Evolutionary conservation across 2,797 vertebrate species (phyloP), one percentile per base, ranked within the genome.

Genomic region (Acrossocheilus wenchowensis): DNA sequence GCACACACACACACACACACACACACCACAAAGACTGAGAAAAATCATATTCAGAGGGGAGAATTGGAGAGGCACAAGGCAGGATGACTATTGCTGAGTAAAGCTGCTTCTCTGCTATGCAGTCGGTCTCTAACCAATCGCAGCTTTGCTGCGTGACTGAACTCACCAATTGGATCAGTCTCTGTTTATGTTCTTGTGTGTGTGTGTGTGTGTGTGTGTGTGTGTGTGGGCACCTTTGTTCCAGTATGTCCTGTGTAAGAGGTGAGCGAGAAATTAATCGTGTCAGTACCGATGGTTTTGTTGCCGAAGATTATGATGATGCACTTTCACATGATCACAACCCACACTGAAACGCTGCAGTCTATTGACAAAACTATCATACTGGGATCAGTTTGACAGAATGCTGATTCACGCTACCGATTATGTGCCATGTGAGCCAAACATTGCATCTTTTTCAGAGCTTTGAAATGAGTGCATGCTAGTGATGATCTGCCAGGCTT

Each of bases 61-160:
- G 9, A 64, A 54, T 9, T 52, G 23, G 78, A 72, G 83, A 85
- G 80, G 75, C 78, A 89, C 62, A 83, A 26, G 50, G 26, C 34
- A 69, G 68, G 6, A 45, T 57, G 82, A 84, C 85, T 88, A 87
- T 86, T 88, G 89, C 89, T 88, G 89, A 91, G 88, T 89, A 88
- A 90, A 92, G 87, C 83, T 88, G 81, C 82, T 84, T 85, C 69
- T 84, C 81, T 84, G 78, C 82, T 91, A 87, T 90, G 89, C 90
- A 88, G 87, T 84, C 84, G 81, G 62, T 84, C 78, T 86, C 62
- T 78, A 87, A 90, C 88, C 89, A 90, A 90, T 92, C 87, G 73
- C 73, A 48, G 74, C 78, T 74, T 52, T 60, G 84, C 86, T 90
- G 87, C 78, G 23, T 91, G 87, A 82, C 81, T 57, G 74, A 83